Base-by-base conservation (phyloP, 2,888 invertebrate species). In the Exocentrus adspersus region DNA sequence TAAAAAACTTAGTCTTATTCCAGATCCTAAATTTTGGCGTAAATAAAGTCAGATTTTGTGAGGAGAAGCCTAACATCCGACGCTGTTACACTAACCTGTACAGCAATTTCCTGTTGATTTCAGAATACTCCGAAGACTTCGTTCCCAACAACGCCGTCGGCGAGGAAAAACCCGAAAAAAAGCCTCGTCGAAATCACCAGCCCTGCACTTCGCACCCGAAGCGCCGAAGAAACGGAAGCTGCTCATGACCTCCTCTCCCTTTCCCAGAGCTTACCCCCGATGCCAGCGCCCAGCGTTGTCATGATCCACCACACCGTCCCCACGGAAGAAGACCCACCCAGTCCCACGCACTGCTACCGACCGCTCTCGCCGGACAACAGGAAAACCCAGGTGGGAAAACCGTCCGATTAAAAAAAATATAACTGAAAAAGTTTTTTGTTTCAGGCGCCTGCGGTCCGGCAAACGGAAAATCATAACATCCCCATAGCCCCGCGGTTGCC, bases 161-260 rank as follows among this genome's bases (percentile, higher is more conserved):
- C 41, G 64, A 64, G 24, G 61, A 51, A 48, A 68, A 64, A 42
- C 64, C 61, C 24, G 66, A 69, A 58, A 65, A 70, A 42, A 64
- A 69, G 20, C 64, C 67, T 64, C 61, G 69, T 50, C 72, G 82
- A 83, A 71, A 82, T 81, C 32, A 83, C 82, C 32, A 81, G 82
- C 58, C 80, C 82, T 19, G 81, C 82, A 64, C 83, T 83, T 74
- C 80, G 83, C 61, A 80, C 84, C 62, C 87, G 89, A 56, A 89
- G 90, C 72, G 89, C 91, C 20, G 94, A 93, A 77, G 95, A 95
- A 82, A 94, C 93, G 7, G 94, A 94, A 84, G 94, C 94, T 28
- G 95, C 95, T 0, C 94, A 93, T 80, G 94, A 92, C 80, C 85
- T 91, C 66, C 84, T 92, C 21, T 92, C 91, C 48, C 83, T 92